Percentiles rank a stretch among this genome's conserved stretches.
phyloP scores from a whole-genome alignment of 2,888 invertebrate genomes.

The Cheiracanthium punctorium region DNA sequence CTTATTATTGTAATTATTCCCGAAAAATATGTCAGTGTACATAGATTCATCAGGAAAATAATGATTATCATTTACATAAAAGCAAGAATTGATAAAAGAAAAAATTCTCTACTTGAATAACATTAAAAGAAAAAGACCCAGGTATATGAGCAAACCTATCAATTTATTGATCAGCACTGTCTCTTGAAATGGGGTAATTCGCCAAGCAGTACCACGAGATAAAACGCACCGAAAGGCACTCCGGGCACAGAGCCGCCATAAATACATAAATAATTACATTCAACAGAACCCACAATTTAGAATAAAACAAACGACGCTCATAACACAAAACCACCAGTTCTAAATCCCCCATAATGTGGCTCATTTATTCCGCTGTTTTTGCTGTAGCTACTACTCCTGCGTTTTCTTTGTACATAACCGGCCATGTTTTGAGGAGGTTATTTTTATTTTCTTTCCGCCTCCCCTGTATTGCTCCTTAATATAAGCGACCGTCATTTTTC shows the following conservation, averaged over 20 bases:
- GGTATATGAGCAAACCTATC: too few relatives aligned
- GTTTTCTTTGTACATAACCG: not conserved
- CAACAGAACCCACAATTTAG: not conserved
- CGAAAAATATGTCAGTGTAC: too few relatives aligned
- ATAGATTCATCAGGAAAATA: too few relatives aligned
- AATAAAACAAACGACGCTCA: not conserved
- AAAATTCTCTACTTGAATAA: too few relatives aligned
- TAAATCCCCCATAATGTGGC: not conserved
- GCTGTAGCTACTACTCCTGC: not conserved
- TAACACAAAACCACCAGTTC: not conserved
- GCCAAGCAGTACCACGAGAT: not conserved
- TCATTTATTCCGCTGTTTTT: not conserved
- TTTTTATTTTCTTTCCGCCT: too few relatives aligned
- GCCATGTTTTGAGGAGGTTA: not conserved
- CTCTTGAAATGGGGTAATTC: too few relatives aligned
- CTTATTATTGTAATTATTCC: too few relatives aligned
- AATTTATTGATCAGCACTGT: too few relatives aligned
- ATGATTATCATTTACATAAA: too few relatives aligned
- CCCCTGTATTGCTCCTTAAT: not conserved
- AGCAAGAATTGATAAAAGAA: too few relatives aligned
- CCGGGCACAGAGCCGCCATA: not conserved
- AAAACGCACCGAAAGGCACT: not conserved
- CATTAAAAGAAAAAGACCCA: too few relatives aligned
- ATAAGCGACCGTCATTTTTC: not conserved
- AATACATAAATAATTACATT: not conserved